Percentiles rank a stretch among this genome's conserved stretches.
These are phyloP conservation scores for Entomobrya multifasciata DNA, from an alignment of 2,888 invertebrate species.

Conservation along the genomic window DNA sequence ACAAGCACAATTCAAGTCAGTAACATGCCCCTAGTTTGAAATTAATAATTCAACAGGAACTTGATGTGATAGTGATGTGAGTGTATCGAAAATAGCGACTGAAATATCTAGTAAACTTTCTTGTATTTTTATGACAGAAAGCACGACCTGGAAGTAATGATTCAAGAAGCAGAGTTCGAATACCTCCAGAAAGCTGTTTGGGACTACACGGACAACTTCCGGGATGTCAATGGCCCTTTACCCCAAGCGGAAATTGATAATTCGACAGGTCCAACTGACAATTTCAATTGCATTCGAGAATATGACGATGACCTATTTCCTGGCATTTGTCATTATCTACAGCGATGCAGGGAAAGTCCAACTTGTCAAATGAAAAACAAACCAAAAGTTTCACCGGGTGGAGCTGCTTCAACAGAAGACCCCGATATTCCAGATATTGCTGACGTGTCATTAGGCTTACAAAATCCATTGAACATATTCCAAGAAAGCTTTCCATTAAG, in stretches of 20 bases:
- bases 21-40: too few relatives aligned
- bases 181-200: constrained; percentile 77
- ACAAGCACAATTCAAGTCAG: too few relatives aligned
- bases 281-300: constrained; percentile 74
- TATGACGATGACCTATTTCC: constrained; percentile 78
- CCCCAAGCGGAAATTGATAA: constrained; percentile 24
- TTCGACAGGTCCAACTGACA: constrained; percentile 52
- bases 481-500: constrained; percentile 76
- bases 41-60: too few relatives aligned
- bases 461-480: constrained; percentile 64
- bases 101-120: neutral
- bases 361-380: constrained; percentile 60
- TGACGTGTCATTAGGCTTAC: neutral
- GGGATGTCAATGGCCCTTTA: constrained; percentile 49
- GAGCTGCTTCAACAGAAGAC: constrained; percentile 11
- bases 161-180: constrained; percentile 76
- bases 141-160: constrained; percentile 75
- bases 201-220: constrained; percentile 76
- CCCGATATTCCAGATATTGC: neutral
- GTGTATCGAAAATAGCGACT: too few relatives aligned
- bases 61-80: too few relatives aligned
- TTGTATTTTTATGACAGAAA: constrained; percentile 60
- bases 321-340: constrained; percentile 76
- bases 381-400: constrained; percentile 51
- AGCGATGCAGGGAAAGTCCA: constrained; percentile 72